phyloP scores from a whole-genome alignment of 2,888 invertebrate species.

The Drosophila merina region DNA sequence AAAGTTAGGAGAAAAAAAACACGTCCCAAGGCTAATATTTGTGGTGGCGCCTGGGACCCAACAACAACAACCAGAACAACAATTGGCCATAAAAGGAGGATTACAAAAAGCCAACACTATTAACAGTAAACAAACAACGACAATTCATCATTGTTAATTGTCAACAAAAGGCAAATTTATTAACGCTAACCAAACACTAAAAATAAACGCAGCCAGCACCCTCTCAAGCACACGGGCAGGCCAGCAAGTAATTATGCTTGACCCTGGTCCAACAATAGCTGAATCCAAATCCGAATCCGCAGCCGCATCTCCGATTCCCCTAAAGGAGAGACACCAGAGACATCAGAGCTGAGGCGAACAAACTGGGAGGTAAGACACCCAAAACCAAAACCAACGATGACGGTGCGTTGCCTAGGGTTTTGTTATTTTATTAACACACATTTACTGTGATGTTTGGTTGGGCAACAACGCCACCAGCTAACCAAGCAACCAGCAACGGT shows the following conservation, averaged over 20 bases:
- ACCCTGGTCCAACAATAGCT: constrained; percentile 78
- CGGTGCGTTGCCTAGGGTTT: constrained; percentile 46
- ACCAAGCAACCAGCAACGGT: background rate
- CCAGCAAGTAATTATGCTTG: constrained; percentile 74
- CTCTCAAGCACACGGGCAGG: constrained; percentile 33
- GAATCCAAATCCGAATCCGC: constrained; percentile 14
- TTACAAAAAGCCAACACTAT: constrained; percentile 21
- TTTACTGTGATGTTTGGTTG: constrained; percentile 28
- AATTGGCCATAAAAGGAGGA: constrained; percentile 26
- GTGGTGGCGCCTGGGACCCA: constrained; percentile 43
- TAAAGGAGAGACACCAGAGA: constrained; percentile 26
- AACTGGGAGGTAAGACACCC: constrained; percentile 42
- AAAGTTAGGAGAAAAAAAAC: constrained; percentile 21
- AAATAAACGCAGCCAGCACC: constrained; percentile 55
- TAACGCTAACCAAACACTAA: constrained; percentile 68
- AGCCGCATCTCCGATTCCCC: constrained; percentile 49
- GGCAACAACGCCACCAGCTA: constrained; percentile 18
- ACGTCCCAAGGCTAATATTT: constrained; percentile 48
- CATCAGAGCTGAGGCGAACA: constrained; percentile 47
- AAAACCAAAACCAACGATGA: constrained; percentile 36
- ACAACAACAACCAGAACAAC: constrained; percentile 11
- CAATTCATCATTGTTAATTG: constrained; percentile 57
- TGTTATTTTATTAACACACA: constrained; percentile 50
- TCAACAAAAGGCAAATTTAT: constrained; percentile 68
- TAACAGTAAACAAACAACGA: constrained; percentile 8